Evolutionary conservation across 1,140 invertebrate genomes (phyloP).

Genomic region (Nomia melanderi): DNA sequence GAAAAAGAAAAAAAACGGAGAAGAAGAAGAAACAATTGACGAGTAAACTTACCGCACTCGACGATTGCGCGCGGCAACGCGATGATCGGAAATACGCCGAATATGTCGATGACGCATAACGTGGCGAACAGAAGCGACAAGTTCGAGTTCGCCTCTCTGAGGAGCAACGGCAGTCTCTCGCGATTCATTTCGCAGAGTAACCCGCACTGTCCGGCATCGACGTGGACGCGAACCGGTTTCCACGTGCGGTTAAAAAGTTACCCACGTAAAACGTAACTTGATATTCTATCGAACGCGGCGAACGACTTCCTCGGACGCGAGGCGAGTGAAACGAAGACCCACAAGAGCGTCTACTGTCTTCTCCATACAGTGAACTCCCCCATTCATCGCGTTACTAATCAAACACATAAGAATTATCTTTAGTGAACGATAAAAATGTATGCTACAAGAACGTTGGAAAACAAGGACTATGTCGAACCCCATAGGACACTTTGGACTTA

Average conservation of each 20-base stretch:
- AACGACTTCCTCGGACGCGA: slow-evolving; percentile 42
- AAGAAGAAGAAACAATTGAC: too few species aligned
- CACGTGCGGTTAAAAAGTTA: neutral
- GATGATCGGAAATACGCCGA: slow-evolving; percentile 90
- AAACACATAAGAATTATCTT: neutral
- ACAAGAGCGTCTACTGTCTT: slow-evolving; percentile 41
- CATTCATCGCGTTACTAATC: neutral
- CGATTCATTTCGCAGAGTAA: slow-evolving; percentile 63
- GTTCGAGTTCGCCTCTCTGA: slow-evolving; percentile 71
- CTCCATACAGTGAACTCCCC: neutral
- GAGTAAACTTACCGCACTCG: slow-evolving; percentile 85
- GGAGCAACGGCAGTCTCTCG: slow-evolving; percentile 67
- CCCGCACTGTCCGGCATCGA: slow-evolving; percentile 12
- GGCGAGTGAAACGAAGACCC: slow-evolving; percentile 64
- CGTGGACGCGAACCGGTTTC: slow-evolving; percentile 69
- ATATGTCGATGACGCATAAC: slow-evolving; percentile 89
- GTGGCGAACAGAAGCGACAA: slow-evolving; percentile 86
- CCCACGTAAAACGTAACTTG: slow-evolving; percentile 66
- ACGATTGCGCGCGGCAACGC: slow-evolving; percentile 87
- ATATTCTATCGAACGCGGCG: slow-evolving; percentile 68
- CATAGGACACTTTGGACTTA: too few species aligned
- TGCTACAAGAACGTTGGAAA: neutral
- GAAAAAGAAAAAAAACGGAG: too few species aligned
- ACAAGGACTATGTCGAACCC: too few species aligned
- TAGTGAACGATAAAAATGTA: neutral